Evolutionary conservation across 2,888 invertebrate genomes (phyloP), one percentile per base, ranked within the genome.

Genomic region (Lasioglossum villosulum): DNA sequence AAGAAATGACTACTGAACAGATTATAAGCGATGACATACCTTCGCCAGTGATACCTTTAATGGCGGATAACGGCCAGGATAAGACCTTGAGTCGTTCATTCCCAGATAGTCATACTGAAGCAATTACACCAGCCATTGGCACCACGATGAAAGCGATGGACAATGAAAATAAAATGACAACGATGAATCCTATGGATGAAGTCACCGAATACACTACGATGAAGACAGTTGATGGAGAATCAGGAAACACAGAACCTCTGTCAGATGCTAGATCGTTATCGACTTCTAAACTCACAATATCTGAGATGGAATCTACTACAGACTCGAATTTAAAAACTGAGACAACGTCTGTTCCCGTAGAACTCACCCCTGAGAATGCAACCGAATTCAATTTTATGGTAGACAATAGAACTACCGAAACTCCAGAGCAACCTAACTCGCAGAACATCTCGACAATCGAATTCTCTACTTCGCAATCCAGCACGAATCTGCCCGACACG

Each of bases 41-140:
- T 2, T 86, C 83, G 93, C 95, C 92, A 82, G 89, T 90, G n/a
- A 84, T 89, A 73, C 88, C 91, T 63, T 82, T 89, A 72, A 86
- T 88, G 63, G 48, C 82, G 6, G 77, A 73, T 14, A 34, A 52
- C 2, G 68, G 80, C n/a, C 19, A 66, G 0, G 10, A 30, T 1
- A 42, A 34, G 27, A n/a, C 14, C 6, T 59, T 59, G 8, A 80
- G 52, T 37, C 73, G 56, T 8, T 59, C 70, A 10, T 30, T 37
- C 6, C 4, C 59, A 0, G 73, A 52, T 1, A 34, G 75, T 45
- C 42, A 27, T 0, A 19, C 48, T 0, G 75, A 78, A 68, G 12
- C 42, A 30, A 59, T 30, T 1, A 66, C 52, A 0, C 14, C 78
- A 19, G 23, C 16, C 30, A 71, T 45, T 3, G 77, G 77, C 0